A percentile compares a stretch with the other conserved stretches of the same genome.
Evolutionary conservation across 2,113 vertebrate genomes (phyloP).

Genomic region (Prietella phreatophila): DNA sequence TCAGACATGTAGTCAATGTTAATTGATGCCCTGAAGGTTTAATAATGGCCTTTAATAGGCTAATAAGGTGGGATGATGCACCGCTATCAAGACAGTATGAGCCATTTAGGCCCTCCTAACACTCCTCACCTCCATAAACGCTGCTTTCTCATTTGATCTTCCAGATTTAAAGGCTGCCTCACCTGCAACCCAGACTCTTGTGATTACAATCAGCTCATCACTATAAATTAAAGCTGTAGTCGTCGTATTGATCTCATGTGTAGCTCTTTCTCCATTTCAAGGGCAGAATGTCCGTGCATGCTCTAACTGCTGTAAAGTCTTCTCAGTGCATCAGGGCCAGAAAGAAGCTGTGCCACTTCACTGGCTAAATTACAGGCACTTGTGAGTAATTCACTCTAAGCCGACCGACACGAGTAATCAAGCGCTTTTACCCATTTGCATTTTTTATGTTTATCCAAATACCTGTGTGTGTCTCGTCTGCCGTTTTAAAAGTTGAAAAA

Average conservation of each 20-base stretch:
- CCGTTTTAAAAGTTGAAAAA: neutral
- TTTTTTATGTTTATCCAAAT: neutral
- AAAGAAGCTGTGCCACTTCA: constrained; percentile 25
- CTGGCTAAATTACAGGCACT: constrained; percentile 18
- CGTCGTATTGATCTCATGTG: constrained; percentile 29
- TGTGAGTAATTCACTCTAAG: constrained; percentile 11
- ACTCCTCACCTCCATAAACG: constrained; percentile 20
- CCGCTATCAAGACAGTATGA: constrained; percentile 19
- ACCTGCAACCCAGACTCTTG: neutral
- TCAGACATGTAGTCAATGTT: constrained; percentile 30
- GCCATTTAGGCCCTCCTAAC: constrained; percentile 14
- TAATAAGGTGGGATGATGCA: constrained; percentile 35
- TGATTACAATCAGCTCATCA: constrained; percentile 34
- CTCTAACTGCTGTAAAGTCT: constrained; percentile 22
- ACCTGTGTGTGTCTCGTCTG: neutral
- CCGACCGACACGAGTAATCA: neutral
- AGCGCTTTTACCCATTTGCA: neutral
- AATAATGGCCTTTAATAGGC: constrained; percentile 35
- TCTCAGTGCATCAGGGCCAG: neutral
- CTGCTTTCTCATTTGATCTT: neutral
- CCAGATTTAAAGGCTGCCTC: neutral
- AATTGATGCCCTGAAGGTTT: constrained; percentile 26
- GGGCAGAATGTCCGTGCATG: constrained; percentile 20
- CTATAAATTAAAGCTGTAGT: constrained; percentile 37
- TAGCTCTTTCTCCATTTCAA: constrained; percentile 42